Conservation (phyloP, 2,113 vertebrate genomes). For the Microtus oregoni region DNA sequence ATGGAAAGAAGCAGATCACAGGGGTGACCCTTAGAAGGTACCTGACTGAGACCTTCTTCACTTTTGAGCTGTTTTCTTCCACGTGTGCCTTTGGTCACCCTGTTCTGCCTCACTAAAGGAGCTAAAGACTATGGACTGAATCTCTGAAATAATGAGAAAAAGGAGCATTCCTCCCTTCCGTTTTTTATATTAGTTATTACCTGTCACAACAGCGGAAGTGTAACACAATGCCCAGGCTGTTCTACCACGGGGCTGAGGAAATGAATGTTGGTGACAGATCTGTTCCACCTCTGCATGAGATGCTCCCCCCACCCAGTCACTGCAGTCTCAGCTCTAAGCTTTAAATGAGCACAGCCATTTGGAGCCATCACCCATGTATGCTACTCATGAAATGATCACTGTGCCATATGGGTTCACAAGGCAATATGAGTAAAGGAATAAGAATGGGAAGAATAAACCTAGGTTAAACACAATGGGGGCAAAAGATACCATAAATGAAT, state of each 20-base stretch:
- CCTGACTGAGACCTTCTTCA: too few relatives aligned
- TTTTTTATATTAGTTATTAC: neutral
- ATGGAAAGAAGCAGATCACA: neutral
- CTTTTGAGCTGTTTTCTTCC: neutral
- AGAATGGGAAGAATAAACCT: neutral
- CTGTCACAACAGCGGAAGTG: neutral
- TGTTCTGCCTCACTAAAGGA: neutral
- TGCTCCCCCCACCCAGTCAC: neutral
- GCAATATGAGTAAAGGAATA: neutral
- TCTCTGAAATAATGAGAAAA: neutral
- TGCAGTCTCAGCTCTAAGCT: neutral
- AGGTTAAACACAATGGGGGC: neutral
- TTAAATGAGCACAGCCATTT: neutral
- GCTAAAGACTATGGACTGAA: neutral
- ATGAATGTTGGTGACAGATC: neutral
- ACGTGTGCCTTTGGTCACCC: too few relatives aligned
- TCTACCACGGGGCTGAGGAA: neutral
- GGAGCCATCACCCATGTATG: neutral
- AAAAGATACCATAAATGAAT: neutral
- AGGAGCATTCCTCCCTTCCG: neutral
- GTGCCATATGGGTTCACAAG: neutral
- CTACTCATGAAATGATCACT: neutral
- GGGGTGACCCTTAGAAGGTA: neutral
- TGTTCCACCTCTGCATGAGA: rapidly evolving
- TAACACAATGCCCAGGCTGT: neutral